phyloP scores from a whole-genome alignment of 2,113 vertebrate genomes.

The Notothenia rossii region DNA sequence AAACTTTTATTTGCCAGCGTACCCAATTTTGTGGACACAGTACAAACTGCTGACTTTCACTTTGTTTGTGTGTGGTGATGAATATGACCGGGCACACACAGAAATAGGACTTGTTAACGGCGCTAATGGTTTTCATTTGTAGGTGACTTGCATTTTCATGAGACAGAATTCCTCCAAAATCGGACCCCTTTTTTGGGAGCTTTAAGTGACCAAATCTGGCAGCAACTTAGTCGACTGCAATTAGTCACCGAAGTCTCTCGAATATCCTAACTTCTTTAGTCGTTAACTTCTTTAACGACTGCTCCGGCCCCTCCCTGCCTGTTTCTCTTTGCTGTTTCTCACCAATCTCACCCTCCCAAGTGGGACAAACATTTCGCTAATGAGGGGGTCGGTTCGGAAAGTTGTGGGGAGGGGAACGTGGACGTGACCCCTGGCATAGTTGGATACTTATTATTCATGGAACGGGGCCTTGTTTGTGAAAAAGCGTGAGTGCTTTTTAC shows the following conservation, averaged over 20 bases:
- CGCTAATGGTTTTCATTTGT: slow-evolving; percentile 18
- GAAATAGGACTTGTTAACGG: slow-evolving; percentile 51
- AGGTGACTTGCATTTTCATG: slow-evolving; percentile 31
- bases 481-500: slow-evolving; percentile 63
- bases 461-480: slow-evolving; percentile 80
- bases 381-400: slow-evolving; percentile 89
- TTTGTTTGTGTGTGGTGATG: slow-evolving; percentile 57
- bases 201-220: slow-evolving; percentile 44
- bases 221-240: slow-evolving; percentile 43
- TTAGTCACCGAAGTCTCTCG: slow-evolving; percentile 51
- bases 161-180: slow-evolving; percentile 37
- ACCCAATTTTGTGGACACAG: slow-evolving; percentile 51
- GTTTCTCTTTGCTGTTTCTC: slow-evolving; percentile 58
- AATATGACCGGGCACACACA: slow-evolving; percentile 58
- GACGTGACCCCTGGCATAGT: slow-evolving; percentile 92
- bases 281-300: background rate
- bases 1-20: slow-evolving; percentile 34
- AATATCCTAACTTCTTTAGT: slow-evolving; percentile 25
- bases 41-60: slow-evolving; percentile 71
- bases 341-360: slow-evolving; percentile 66
- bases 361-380: slow-evolving; percentile 96
- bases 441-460: slow-evolving; percentile 91
- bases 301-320: slow-evolving; percentile 28
- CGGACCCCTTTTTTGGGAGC: slow-evolving; percentile 38
- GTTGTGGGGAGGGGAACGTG: slow-evolving; percentile 92